Conservation (phyloP, 1,140 invertebrate genomes). For the Notospermus geniculatus region DNA sequence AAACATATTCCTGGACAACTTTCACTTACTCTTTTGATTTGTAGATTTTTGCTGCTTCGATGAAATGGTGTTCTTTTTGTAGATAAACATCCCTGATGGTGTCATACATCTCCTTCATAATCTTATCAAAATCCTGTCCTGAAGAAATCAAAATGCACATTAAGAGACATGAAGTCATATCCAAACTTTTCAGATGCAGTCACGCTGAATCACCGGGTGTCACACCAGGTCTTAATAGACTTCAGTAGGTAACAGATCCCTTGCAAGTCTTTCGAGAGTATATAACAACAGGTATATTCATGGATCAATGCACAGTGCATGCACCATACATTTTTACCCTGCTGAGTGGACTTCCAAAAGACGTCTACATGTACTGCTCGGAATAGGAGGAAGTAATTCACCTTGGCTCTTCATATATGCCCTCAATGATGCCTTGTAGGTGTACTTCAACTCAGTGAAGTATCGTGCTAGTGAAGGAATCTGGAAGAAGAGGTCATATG, state of each 20-base stretch:
- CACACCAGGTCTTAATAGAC: no score
- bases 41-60: constrained; percentile 33
- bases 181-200: no score
- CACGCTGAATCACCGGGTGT: no score
- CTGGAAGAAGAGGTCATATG: constrained; percentile 33
- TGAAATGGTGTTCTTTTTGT: constrained; percentile 69
- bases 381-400: constrained; percentile 15
- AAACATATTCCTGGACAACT: no score
- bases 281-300: no score
- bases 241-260: no score
- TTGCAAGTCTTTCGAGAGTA: no score
- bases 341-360: no score
- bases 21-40: constrained; percentile 28
- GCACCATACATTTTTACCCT: no score
- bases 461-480: constrained; percentile 77
- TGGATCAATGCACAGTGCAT: no score
- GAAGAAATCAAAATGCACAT: constrained; percentile 11
- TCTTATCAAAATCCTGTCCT: constrained; percentile 68
- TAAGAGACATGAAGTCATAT: no score
- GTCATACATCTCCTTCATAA: constrained; percentile 81
- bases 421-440: constrained; percentile 86
- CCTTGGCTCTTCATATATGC: constrained; percentile 68
- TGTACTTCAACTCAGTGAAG: constrained; percentile 74
- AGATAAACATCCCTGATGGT: constrained; percentile 73
- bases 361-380: constrained; percentile 2